These are phyloP conservation scores for Psittacula cyanocephala DNA, from an alignment of 2,113 vertebrate genomes.

Conservation along the genomic window DNA sequence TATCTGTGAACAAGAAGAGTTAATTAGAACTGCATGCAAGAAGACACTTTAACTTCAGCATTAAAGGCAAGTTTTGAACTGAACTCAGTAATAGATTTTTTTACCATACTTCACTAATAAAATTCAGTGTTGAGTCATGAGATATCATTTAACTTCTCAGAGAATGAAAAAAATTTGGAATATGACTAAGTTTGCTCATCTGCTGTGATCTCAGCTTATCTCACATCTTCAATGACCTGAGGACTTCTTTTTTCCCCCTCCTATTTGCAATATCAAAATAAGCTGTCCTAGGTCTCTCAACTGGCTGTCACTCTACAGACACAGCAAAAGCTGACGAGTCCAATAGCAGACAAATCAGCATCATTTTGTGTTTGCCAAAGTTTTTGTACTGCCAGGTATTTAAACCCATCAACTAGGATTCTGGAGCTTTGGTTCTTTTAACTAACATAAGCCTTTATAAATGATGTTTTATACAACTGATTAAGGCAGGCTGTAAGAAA, in stretches of 20 bases:
- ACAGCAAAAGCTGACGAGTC: not conserved
- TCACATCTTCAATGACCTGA: not conserved
- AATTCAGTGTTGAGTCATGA: not conserved
- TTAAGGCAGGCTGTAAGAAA: not conserved
- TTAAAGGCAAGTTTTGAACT: not conserved
- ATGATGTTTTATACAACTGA: not conserved
- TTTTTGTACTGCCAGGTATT: not conserved
- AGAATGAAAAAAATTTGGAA: not conserved
- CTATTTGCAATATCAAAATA: not conserved
- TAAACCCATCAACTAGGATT: not conserved
- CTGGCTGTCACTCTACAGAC: not conserved
- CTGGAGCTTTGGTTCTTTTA: not conserved
- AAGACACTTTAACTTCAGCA: not conserved
- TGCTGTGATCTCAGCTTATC: not conserved
- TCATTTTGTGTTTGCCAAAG: not conserved
- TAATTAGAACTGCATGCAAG: slow-evolving; percentile 1
- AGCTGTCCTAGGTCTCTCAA: not conserved
- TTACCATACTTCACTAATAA: not conserved
- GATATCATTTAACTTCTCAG: not conserved
- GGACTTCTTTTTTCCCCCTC: not conserved
- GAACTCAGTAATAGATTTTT: not conserved
- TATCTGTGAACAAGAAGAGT: slow-evolving; percentile 81
- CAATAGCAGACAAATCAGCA: not conserved
- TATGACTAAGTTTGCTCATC: not conserved
- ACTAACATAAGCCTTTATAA: not conserved